Conservation (phyloP, 2,797 vertebrate genomes). For the Sphenopsis melanotis region DNA sequence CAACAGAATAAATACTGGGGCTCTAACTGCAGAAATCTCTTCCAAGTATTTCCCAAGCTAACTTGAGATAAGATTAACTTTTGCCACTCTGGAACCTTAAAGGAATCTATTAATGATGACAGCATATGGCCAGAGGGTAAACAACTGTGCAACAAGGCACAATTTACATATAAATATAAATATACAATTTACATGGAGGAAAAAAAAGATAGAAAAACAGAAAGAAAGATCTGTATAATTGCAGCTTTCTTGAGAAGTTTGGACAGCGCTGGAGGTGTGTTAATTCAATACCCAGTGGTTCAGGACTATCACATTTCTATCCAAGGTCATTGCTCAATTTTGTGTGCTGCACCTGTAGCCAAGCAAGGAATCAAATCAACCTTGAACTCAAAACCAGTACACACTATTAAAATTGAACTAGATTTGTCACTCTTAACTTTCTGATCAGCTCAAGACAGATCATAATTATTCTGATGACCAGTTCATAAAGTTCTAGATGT, state of each 20-base stretch:
- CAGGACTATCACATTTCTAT: background rate
- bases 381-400: background rate
- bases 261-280: background rate
- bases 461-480: background rate
- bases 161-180: background rate
- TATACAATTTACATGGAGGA: background rate
- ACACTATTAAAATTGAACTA: background rate
- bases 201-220: background rate
- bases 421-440: background rate
- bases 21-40: background rate
- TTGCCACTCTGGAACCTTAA: background rate
- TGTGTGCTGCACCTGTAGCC: background rate
- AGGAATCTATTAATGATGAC: background rate
- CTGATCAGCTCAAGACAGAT: background rate
- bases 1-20: background rate
- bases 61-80: background rate
- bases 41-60: constrained; percentile 9
- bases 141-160: background rate
- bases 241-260: background rate
- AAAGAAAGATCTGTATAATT: background rate
- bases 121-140: background rate
- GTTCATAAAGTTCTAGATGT: background rate
- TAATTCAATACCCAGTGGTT: background rate
- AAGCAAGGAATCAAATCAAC: background rate
- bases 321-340: background rate